phyloP scores from a whole-genome alignment of 2,113 vertebrate genomes.

The Neolamprologus devosi region DNA sequence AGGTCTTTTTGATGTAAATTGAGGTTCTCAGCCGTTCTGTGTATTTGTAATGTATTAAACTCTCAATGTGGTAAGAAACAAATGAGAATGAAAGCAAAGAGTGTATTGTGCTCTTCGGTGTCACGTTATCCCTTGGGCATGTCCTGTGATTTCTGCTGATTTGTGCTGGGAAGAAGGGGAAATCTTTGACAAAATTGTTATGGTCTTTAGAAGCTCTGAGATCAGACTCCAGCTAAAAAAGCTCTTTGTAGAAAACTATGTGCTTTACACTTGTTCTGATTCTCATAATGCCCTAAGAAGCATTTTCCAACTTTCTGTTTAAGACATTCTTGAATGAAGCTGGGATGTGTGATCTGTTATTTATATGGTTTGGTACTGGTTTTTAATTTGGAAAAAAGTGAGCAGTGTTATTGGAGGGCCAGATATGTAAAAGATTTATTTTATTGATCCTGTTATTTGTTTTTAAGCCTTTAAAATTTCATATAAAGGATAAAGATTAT shows the following conservation, averaged over 20 bases:
- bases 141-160: background rate
- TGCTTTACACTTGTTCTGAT: background rate
- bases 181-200: background rate
- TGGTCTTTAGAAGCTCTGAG: background rate
- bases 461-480: background rate
- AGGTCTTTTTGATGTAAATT: background rate
- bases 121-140: background rate
- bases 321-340: background rate
- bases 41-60: background rate
- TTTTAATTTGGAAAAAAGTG: background rate
- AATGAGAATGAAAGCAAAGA: background rate
- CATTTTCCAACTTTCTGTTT: background rate
- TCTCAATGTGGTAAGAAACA: background rate
- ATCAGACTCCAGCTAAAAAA: background rate
- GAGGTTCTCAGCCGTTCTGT: background rate
- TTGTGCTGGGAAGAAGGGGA: background rate
- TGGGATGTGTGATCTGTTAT: background rate
- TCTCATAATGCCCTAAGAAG: background rate
- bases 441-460: background rate
- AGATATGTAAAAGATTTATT: background rate
- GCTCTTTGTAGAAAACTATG: background rate
- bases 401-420: background rate
- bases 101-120: background rate
- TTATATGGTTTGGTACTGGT: background rate
- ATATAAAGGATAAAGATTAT: background rate